phyloP scores from a whole-genome alignment of 2,797 vertebrate genomes.

The Cercopithecus neglectus region DNA sequence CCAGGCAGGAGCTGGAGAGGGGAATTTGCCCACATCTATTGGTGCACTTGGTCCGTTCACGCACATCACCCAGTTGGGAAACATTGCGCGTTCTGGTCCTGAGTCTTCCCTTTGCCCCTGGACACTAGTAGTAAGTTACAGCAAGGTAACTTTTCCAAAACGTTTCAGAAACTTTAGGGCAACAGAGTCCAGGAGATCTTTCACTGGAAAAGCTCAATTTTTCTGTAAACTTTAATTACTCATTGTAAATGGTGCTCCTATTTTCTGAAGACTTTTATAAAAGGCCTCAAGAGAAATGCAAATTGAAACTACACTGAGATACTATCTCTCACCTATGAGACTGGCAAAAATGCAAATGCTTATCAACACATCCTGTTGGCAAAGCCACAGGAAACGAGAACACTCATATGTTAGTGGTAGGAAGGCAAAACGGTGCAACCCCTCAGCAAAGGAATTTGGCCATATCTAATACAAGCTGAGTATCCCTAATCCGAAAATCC shows the following conservation, averaged over 20 bases:
- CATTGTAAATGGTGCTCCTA: not conserved
- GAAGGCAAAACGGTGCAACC: not conserved
- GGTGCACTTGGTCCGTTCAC: not conserved
- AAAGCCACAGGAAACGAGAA: not conserved
- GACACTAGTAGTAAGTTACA: not conserved
- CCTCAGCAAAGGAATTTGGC: not conserved
- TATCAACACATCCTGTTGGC: not conserved
- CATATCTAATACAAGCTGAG: not conserved
- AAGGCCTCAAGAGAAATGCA: not conserved
- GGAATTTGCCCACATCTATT: not conserved
- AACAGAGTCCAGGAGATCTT: not conserved
- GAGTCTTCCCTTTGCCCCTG: not conserved
- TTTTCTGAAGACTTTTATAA: slow-evolving; percentile 15
- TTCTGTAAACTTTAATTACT: not conserved
- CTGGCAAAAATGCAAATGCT: not conserved
- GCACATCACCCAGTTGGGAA: not conserved
- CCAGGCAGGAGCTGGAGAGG: not conserved
- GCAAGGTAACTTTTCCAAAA: not conserved
- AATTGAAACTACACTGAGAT: not conserved
- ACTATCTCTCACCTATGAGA: not conserved
- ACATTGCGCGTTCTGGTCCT: not conserved
- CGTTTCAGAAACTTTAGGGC: not conserved
- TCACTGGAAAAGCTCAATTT: not conserved
- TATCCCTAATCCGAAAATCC: not conserved
- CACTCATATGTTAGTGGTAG: not conserved